Base-by-base conservation (phyloP, 2,888 invertebrate species). In the Caenorhabditis auriculariae region DNA sequence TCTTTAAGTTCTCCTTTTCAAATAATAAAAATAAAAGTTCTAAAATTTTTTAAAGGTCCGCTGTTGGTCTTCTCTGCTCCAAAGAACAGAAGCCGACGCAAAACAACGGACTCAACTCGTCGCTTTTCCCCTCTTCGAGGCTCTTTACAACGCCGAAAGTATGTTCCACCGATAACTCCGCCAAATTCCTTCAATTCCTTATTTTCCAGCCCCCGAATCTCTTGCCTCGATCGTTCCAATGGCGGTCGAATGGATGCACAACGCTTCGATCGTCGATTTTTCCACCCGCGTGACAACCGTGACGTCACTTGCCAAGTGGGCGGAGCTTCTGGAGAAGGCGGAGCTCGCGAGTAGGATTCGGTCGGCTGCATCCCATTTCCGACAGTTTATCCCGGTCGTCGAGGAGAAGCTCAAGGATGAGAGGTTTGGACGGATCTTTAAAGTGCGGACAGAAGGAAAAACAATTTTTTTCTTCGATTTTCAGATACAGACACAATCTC, bases 261-360 rank as follows among this genome's bases (percentile, higher is more conserved):
- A 88, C 41, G 89, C 93, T 0, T 87, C 88, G 55, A 83, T 94
- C 28, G 91, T 90, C 0, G 93, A 95, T 83, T 96, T 89, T 80
- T 85, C 88, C 59, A 85, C 88, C 0, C 86, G 95, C 55, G 84
- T 96, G 52, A 86, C 88, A 58, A 87, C 94, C 1, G 83, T 96
- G 3, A 87, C 87, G 60, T 54, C 48, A 0, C 43, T 65, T 3
- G 53, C 60, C 9, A 21, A 44, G 28, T 67, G 67, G 67, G 59
- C 70, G n/a, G 37, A 46, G 29, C 32, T 51, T 21, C 43, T 48
- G 21, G 56, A 46, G 21, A 53, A 66, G 26, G 23, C 42, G 5
- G 26, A 24, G 19, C 26, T 72, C 28, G 48, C 57, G 2, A 42
- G 15, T 9, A 52, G 64, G 39, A 50, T 82, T 19, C 79, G 81